A percentile compares a stretch with the other conserved stretches of the same genome.
Conservation (phyloP, 1,140 invertebrate species). For the Phymorhynchus buccinoides region DNA sequence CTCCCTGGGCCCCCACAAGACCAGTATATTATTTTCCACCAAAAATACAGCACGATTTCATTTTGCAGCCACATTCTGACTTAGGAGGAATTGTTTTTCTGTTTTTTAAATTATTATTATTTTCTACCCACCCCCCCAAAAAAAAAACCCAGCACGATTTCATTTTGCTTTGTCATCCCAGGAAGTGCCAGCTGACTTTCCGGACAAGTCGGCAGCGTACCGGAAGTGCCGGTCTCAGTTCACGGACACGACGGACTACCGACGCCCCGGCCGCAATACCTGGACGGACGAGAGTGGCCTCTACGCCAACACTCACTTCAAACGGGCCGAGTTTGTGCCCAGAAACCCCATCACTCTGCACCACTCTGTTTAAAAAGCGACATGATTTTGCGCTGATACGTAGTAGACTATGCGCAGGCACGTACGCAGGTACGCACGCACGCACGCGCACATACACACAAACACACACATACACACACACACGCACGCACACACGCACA, state of each 20-base stretch:
- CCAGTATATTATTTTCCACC: too few species aligned
- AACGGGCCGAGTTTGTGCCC: constrained; percentile 56
- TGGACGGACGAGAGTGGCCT: constrained; percentile 72
- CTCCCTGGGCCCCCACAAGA: too few species aligned
- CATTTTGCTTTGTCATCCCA: constrained; percentile 40
- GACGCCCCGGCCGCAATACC: constrained; percentile 69
- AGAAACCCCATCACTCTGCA: constrained; percentile 55
- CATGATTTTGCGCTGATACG: too few species aligned
- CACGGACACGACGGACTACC: constrained; percentile 68
- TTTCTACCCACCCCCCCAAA: neutral
- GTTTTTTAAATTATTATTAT: neutral
- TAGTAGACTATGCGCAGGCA: too few species aligned
- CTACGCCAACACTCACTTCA: constrained; percentile 69
- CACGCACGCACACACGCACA: neutral
- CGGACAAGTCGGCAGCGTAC: constrained; percentile 64
- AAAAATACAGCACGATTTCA: too few species aligned
- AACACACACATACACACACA: neutral
- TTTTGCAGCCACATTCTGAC: too few species aligned
- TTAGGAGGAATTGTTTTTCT: neutral
- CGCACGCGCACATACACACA: too few species aligned
- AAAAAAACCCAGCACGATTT: neutral
- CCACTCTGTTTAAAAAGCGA: neutral
- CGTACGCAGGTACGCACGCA: neutral
- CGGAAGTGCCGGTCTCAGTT: constrained; percentile 72
- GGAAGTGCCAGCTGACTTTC: constrained; percentile 52